Evolutionary conservation across 2,113 vertebrate genomes (phyloP).

Genomic region (Neogobius melanostomus): DNA sequence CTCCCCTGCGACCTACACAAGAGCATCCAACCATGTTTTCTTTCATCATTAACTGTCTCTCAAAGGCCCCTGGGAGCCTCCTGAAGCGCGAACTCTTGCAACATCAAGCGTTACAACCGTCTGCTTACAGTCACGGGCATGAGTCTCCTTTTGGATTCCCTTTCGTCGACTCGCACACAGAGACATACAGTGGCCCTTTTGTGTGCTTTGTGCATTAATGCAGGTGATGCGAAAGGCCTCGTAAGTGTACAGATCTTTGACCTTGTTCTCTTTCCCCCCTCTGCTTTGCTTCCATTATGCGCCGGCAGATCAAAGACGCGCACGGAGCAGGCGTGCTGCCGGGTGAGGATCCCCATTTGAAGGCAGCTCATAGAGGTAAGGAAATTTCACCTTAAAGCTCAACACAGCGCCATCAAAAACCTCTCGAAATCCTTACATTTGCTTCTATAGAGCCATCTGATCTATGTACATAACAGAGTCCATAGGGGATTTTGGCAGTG

Average conservation of each 20-base stretch:
- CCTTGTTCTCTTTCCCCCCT: slow-evolving; percentile 60
- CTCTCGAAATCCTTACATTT: background rate
- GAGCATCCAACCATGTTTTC: slow-evolving; percentile 55
- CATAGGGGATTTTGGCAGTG: background rate
- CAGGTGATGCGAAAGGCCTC: slow-evolving; percentile 41
- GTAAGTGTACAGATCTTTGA: slow-evolving; percentile 47
- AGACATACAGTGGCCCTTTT: slow-evolving; percentile 3
- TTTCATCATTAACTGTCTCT: slow-evolving; percentile 62
- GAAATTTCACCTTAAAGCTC: slow-evolving; percentile 26
- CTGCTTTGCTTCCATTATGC: slow-evolving; percentile 45
- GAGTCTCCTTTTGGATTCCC: slow-evolving; percentile 32
- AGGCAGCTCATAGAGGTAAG: slow-evolving; percentile 65
- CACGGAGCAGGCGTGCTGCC: slow-evolving; percentile 20
- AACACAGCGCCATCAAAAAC: background rate
- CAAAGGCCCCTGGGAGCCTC: slow-evolving; percentile 46
- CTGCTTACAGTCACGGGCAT: slow-evolving; percentile 48
- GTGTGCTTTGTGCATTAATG: slow-evolving; percentile 32
- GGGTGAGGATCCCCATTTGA: slow-evolving; percentile 58
- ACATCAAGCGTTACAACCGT: slow-evolving; percentile 41
- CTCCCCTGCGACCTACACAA: slow-evolving; percentile 42
- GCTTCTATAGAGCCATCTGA: background rate
- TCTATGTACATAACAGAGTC: background rate
- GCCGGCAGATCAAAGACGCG: slow-evolving; percentile 64
- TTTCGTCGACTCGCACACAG: background rate
- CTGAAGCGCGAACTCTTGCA: slow-evolving; percentile 42